These are phyloP conservation scores for Saguinus midas DNA, from an alignment of 2,113 vertebrate genomes.

Conservation along the genomic window DNA sequence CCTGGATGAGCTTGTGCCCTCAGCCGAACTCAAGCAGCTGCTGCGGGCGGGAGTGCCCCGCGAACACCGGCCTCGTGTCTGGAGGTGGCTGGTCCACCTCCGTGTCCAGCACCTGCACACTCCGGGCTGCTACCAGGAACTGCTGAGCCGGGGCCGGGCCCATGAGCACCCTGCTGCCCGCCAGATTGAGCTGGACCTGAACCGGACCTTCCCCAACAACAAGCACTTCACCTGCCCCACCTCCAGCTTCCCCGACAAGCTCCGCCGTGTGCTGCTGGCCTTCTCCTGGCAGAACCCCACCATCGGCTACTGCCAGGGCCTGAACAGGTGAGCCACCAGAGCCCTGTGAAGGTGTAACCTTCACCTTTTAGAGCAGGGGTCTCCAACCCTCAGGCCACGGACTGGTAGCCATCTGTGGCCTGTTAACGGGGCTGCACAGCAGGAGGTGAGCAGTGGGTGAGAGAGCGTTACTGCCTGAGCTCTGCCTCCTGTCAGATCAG, in stretches of 20 bases:
- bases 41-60: constrained; percentile 89
- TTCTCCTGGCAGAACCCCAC: constrained; percentile 96
- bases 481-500: no score
- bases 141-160: constrained; percentile 85
- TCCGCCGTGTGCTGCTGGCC: constrained; percentile 91
- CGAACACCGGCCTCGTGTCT: constrained; percentile 88
- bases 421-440: no score
- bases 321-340: constrained; percentile 89
- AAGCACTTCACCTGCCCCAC: constrained; percentile 91
- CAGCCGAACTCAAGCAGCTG: constrained; percentile 88
- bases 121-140: constrained; percentile 85
- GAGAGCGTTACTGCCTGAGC: no score
- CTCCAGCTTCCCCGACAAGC: constrained; percentile 88
- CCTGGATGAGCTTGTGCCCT: constrained; percentile 83
- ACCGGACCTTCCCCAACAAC: constrained; percentile 94
- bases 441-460: no score
- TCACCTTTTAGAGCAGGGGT: neutral
- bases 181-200: constrained; percentile 96
- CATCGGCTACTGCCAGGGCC: constrained; percentile 96
- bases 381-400: no score
- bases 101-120: constrained; percentile 77
- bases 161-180: constrained; percentile 88
- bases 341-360: neutral
- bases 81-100: constrained; percentile 88
- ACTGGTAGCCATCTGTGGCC: no score